Evolutionary conservation across 92 coral and sea anemone genomes (phyloP).

Genomic region (Epizoanthus fatuus): DNA sequence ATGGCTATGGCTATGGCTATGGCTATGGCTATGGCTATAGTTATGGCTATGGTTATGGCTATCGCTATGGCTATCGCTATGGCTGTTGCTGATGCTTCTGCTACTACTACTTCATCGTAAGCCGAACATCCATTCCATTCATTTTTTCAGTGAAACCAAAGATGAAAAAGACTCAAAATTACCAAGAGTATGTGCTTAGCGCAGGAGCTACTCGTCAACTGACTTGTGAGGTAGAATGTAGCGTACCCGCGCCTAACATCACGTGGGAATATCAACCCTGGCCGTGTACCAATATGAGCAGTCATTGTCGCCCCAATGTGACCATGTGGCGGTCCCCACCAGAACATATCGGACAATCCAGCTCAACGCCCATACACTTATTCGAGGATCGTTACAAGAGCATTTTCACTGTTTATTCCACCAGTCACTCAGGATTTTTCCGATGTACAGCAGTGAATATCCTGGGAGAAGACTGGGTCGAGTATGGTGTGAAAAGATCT

Average conservation of each 20-base stretch:
- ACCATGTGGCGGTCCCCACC: conserved; percentile 4
- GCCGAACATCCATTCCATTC: too few relatives aligned
- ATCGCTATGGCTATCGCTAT: too few relatives aligned
- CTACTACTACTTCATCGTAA: too few relatives aligned
- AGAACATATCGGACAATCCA: not conserved
- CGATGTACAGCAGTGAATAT: conserved; percentile 6
- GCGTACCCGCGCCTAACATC: conserved; percentile 23
- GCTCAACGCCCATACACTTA: not conserved
- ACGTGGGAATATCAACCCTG: conserved; percentile 21
- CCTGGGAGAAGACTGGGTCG: not conserved
- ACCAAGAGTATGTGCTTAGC: not conserved
- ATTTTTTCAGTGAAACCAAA: conserved; percentile 12
- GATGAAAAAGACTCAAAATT: not conserved
- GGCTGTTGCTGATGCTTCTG: too few relatives aligned
- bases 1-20: too few relatives aligned
- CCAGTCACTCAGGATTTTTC: not conserved
- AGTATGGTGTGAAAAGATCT: not conserved
- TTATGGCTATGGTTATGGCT: too few relatives aligned
- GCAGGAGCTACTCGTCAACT: not conserved
- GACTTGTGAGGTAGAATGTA: conserved; percentile 11
- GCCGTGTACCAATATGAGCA: not conserved
- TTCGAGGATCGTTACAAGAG: conserved; percentile 6
- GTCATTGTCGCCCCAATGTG: not conserved
- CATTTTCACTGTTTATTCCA: not conserved
- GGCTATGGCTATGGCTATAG: too few relatives aligned